Conservation (phyloP, 1,140 invertebrate species). For the Cherax destructor region DNA sequence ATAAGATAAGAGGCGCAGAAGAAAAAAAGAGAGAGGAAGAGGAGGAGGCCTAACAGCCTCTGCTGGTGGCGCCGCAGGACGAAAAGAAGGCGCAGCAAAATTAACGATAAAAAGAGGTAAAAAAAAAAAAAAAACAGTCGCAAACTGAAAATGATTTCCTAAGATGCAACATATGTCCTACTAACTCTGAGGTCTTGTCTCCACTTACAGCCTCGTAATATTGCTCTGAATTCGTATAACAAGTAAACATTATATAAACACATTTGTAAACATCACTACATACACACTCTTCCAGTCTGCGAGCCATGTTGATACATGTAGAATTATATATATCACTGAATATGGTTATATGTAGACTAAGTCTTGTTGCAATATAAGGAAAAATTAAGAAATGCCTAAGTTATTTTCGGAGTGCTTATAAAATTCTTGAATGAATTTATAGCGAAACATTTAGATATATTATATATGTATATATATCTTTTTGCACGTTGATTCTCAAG, state of each 20-base stretch:
- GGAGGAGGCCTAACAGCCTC: too few species aligned
- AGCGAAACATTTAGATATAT: constrained; percentile 39
- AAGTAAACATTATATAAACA: neutral
- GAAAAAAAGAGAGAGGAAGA: too few species aligned
- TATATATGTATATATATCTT: constrained; percentile 45
- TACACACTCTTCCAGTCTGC: neutral
- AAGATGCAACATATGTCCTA: neutral
- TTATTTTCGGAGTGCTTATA: neutral
- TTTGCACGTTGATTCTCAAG: constrained; percentile 22
- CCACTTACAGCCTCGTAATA: neutral
- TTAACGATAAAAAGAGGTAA: too few species aligned
- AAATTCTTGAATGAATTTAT: constrained; percentile 34
- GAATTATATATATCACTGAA: constrained; percentile 2
- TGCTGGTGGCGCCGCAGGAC: too few species aligned
- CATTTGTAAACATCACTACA: neutral
- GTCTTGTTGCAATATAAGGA: neutral
- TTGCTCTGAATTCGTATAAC: constrained; percentile 9
- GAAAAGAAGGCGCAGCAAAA: too few species aligned
- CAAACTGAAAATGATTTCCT: neutral
- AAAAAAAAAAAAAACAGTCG: too few species aligned
- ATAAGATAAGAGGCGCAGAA: too few species aligned
- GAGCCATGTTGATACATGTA: neutral
- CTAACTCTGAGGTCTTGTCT: neutral
- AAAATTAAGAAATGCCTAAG: neutral
- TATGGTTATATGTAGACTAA: neutral